Conservation (phyloP, 1,140 invertebrate species). For the Mercenaria mercenaria region DNA sequence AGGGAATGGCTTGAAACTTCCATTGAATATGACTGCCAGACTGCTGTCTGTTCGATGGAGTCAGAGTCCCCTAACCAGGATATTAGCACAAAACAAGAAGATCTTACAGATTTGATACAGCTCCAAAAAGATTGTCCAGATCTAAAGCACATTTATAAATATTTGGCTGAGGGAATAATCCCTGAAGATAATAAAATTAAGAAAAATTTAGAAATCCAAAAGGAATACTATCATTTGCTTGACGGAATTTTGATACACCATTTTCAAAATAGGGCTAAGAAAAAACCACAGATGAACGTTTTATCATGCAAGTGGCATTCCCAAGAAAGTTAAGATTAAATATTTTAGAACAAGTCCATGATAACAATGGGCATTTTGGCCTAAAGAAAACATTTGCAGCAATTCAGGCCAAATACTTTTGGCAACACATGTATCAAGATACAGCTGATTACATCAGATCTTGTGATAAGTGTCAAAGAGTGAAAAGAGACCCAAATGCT, state of each 20-base stretch:
- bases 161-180: slow-evolving; percentile 29
- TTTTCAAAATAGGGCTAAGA: slow-evolving; percentile 62
- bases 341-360: slow-evolving; percentile 59
- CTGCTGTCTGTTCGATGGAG: not conserved
- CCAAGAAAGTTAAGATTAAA: slow-evolving; percentile 61
- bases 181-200: slow-evolving; percentile 57
- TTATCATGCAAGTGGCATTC: slow-evolving; percentile 54
- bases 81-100: not conserved
- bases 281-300: slow-evolving; percentile 20
- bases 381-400: not conserved
- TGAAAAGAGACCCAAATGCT: not conserved
- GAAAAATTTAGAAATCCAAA: slow-evolving; percentile 41
- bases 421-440: slow-evolving; percentile 55
- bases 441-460: slow-evolving; percentile 21
- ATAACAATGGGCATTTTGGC: slow-evolving; percentile 65
- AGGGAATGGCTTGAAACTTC: not conserved
- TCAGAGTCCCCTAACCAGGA: not conserved
- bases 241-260: slow-evolving; percentile 68
- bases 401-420: slow-evolving; percentile 44
- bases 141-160: slow-evolving; percentile 43
- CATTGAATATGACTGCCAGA: not conserved
- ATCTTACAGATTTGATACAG: not conserved
- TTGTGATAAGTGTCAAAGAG: slow-evolving; percentile 56
- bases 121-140: slow-evolving; percentile 10
- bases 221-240: slow-evolving; percentile 60